Evolutionary conservation across 2,113 vertebrate genomes (phyloP), one percentile per base, ranked within the genome.

Genomic region (Alosa alosa): DNA sequence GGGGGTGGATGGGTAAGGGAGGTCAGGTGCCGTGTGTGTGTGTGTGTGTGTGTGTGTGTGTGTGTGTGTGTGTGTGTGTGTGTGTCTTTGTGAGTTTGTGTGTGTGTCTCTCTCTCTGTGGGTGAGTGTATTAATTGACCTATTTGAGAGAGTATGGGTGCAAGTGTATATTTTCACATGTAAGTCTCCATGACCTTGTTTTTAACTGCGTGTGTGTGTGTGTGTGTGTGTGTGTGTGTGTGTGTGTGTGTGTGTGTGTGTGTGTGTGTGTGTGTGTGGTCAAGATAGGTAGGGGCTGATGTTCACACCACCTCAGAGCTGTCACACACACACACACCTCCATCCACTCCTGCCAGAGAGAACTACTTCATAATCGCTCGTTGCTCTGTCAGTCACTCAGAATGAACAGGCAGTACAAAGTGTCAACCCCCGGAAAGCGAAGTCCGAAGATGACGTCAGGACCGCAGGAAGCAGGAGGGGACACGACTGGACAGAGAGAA

Each of bases 311-410:
- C 83, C 84, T 84, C 86, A 41, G 86, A 87, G 84, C 86, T 85
- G 41, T 86, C 88, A 82, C 82, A 88, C 84, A 87, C 88, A 82
- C 82, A 88, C 84, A 87, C 82, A 18, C 83, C 83, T 81, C 81
- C 83, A 75, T 50, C 83, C 81, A 68, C 36, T 36, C 90, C 86
- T 72, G 18, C 84, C 84, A 81, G 85, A 81, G 81, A 86, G 75
- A 68, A 55, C 75, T 55, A 57, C 83, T 84, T 89, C 47, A 86
- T 86, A 84, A 86, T 88, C 78, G 82, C 87, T 88, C 85, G 83
- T 82, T 81, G 87, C 91, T 81, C 87, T 93, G 93, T 91, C 93
- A 91, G 85, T 93, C 92, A 93, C 52, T 92, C 83, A 84, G 86
- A 72, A 81, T 41, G 39, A 11, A 41, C 83, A 17, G 49, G 72